Evolutionary conservation across 1,140 invertebrate species (phyloP).

Genomic region (Drosophila mojavensis): DNA sequence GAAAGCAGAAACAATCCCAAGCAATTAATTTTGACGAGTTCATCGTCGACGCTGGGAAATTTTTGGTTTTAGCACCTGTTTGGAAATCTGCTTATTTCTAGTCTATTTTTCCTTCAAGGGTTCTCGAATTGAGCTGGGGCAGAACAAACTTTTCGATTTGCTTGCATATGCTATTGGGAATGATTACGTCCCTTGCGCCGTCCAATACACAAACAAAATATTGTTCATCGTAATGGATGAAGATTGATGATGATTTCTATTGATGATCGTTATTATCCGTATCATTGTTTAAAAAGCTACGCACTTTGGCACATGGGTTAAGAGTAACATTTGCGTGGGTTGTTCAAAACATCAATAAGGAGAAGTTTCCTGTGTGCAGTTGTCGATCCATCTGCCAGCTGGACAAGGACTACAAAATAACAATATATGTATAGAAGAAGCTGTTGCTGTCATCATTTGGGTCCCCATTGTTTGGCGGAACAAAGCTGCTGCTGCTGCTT

Average conservation of each 20-base stretch:
- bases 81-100: background rate
- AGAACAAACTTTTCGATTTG: background rate
- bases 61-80: background rate
- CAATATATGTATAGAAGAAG: background rate
- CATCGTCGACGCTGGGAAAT: background rate
- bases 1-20: slow-evolving; percentile 23
- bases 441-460: slow-evolving; percentile 63
- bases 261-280: slow-evolving; percentile 64
- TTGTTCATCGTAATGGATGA: slow-evolving; percentile 67
- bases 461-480: slow-evolving; percentile 64
- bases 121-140: background rate
- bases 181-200: background rate
- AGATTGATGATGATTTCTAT: slow-evolving; percentile 65
- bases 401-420: background rate
- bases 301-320: background rate
- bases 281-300: slow-evolving; percentile 28
- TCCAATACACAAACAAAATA: slow-evolving; percentile 44
- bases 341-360: background rate
- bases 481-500: slow-evolving; percentile 47
- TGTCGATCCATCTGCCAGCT: background rate
- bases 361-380: background rate
- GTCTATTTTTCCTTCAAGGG: background rate
- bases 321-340: background rate
- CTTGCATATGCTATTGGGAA: background rate
- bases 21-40: slow-evolving; percentile 23